Conservation (phyloP, 2,888 invertebrate genomes). For the Lithosia quadra region DNA sequence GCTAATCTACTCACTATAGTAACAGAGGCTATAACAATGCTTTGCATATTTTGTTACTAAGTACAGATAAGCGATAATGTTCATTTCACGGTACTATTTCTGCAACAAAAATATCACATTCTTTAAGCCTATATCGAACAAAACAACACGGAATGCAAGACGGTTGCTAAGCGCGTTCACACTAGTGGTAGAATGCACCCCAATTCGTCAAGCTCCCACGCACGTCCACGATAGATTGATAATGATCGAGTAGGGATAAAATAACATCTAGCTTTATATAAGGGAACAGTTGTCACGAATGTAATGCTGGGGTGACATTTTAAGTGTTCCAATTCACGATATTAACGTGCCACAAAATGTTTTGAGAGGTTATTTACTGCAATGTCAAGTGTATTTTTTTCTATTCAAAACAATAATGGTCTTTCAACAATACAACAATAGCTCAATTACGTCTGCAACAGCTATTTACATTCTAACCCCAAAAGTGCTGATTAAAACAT, state of each 20-base stretch:
- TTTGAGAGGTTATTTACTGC: constrained; percentile 5
- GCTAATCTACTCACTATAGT: not conserved
- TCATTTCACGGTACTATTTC: not conserved
- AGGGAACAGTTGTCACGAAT: constrained; percentile 9
- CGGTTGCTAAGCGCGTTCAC: constrained; percentile 32
- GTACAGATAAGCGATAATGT: not conserved
- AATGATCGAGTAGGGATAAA: constrained; percentile 53
- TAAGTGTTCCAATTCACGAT: constrained; percentile 2
- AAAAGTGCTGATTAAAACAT: constrained; percentile 59
- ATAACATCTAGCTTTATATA: constrained; percentile 37
- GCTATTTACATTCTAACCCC: constrained; percentile 47
- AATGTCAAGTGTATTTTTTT: constrained; percentile 17
- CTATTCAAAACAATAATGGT: constrained; percentile 7
- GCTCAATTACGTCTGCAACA: constrained; percentile 36
- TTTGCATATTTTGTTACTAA: not conserved
- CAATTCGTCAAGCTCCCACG: constrained; percentile 52
- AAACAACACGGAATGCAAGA: constrained; percentile 17
- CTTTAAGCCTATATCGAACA: constrained; percentile 24
- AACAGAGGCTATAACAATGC: not conserved
- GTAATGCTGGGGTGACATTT: constrained; percentile 12
- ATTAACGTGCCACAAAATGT: not conserved
- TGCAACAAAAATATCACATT: constrained; percentile 4
- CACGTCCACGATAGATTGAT: constrained; percentile 47
- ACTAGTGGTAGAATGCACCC: constrained; percentile 36
- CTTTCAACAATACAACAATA: constrained; percentile 23